Conservation (phyloP, 37 sponge, comb jelly and placozoan species). For the Oscarella lobularis region DNA sequence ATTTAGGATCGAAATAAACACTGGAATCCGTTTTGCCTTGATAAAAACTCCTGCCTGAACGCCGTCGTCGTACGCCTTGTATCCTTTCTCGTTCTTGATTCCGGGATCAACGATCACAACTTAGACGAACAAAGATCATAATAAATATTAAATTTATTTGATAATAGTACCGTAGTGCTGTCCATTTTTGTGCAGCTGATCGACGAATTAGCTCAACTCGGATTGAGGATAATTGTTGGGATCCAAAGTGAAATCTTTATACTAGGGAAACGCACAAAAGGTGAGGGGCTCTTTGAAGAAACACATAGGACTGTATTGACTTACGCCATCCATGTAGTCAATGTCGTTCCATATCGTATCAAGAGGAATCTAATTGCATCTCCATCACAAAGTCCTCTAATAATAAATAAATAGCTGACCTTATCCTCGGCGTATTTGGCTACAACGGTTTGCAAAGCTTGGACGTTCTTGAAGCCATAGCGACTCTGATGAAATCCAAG, state of each 20-base stretch:
- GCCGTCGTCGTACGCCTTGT: slow-evolving; percentile 60
- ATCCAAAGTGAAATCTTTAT: slow-evolving; percentile 80
- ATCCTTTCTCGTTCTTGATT: slow-evolving; percentile 30
- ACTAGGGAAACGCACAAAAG: too few species aligned
- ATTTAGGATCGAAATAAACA: background rate
- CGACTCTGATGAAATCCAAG: slow-evolving; percentile 86
- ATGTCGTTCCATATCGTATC: slow-evolving; percentile 92
- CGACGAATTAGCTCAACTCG: slow-evolving; percentile 45
- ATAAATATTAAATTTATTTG: background rate
- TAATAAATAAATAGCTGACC: slow-evolving; percentile 15
- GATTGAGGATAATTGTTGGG: slow-evolving; percentile 48
- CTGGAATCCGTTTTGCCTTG: slow-evolving; percentile 17
- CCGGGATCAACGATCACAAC: slow-evolving; percentile 87
- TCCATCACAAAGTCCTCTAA: background rate
- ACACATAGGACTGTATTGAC: too few species aligned
- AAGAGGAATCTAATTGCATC: slow-evolving; percentile 61
- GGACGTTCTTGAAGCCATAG: slow-evolving; percentile 56
- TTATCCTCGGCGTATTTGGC: slow-evolving; percentile 22
- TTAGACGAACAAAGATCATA: slow-evolving; percentile 4
- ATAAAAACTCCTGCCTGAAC: slow-evolving; percentile 46
- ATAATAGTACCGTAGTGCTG: slow-evolving; percentile 61
- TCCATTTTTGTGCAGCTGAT: slow-evolving; percentile 34
- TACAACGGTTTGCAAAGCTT: slow-evolving; percentile 49
- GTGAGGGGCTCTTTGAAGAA: too few species aligned
- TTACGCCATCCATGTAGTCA: slow-evolving; percentile 85